A percentile compares a stretch with the other conserved stretches of the same genome.
These are phyloP conservation scores for Arizona elegans DNA, from an alignment of 2,113 vertebrate genomes.

Conservation along the genomic window DNA sequence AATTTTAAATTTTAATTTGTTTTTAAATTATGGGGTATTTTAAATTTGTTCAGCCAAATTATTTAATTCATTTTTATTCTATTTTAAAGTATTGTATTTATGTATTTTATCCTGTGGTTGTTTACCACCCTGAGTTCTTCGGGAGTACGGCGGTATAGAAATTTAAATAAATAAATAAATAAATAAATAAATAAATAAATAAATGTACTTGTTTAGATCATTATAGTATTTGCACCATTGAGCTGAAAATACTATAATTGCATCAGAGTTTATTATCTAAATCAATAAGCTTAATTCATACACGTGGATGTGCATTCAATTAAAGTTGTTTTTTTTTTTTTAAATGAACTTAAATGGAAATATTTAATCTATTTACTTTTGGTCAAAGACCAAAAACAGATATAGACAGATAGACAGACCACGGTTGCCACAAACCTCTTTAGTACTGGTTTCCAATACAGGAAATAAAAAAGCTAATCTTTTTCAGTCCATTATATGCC, in stretches of 20 bases:
- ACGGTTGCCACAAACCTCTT: neutral
- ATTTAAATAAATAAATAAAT: too few relatives aligned
- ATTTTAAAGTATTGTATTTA: too few relatives aligned
- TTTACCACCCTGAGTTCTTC: too few relatives aligned
- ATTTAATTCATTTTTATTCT: too few relatives aligned
- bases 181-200: too few relatives aligned
- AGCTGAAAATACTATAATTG: neutral
- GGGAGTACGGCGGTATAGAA: too few relatives aligned
- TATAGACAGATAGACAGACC: neutral
- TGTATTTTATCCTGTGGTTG: too few relatives aligned
- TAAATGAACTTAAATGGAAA: neutral
- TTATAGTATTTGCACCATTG: neutral
- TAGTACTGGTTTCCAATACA: neutral
- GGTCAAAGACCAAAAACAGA: neutral
- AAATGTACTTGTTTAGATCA: neutral
- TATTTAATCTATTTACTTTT: neutral
- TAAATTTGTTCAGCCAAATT: too few relatives aligned
- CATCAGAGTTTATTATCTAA: neutral
- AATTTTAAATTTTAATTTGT: too few relatives aligned
- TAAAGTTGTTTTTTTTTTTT: neutral
- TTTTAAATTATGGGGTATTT: too few relatives aligned
- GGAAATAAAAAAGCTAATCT: neutral
- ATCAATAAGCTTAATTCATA: slow-evolving; percentile 6
- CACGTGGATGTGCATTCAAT: neutral
- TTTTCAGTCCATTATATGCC: neutral